A percentile compares a stretch with the other conserved stretches of the same genome.
These are phyloP conservation scores for Diadumene lineata DNA, from an alignment of 92 coral and sea anemone genomes.

Conservation along the genomic window DNA sequence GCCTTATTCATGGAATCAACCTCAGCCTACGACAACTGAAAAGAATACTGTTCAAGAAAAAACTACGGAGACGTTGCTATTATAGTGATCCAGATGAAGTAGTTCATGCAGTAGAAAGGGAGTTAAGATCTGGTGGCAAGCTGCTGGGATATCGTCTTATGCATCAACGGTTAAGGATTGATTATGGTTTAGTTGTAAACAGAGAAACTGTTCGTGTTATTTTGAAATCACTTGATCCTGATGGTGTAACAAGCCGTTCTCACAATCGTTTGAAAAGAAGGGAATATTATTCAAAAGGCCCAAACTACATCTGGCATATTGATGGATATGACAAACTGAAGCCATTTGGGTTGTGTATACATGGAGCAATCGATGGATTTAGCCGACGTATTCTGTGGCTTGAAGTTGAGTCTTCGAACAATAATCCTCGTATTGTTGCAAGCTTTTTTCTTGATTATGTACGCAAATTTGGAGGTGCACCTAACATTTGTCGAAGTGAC, in stretches of 20 bases:
- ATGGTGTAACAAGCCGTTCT: constrained; percentile 10
- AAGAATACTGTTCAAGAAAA: background rate
- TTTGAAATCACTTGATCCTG: too few relatives aligned
- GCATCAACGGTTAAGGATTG: constrained; percentile 8
- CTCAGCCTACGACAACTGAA: background rate
- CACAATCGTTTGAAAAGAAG: constrained; percentile 11
- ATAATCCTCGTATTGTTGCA: constrained; percentile 2
- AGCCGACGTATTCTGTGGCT: constrained; percentile 17
- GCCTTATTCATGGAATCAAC: background rate
- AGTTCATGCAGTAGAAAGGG: constrained; percentile 13
- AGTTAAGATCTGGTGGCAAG: constrained; percentile 34
- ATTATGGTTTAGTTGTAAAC: background rate
- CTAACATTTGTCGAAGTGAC: background rate
- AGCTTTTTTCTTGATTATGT: background rate
- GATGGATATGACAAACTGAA: background rate
- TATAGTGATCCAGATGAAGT: background rate
- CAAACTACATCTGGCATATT: constrained; percentile 21
- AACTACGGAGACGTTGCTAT: constrained; percentile 2
- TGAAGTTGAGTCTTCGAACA: constrained; percentile 5
- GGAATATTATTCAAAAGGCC: constrained; percentile 6
- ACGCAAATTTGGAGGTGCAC: background rate
- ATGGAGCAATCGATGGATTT: constrained; percentile 11
- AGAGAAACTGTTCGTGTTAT: constrained; percentile 14
- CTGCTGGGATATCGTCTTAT: constrained; percentile 33
- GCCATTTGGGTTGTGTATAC: constrained; percentile 14